Evolutionary conservation across 1,140 invertebrate genomes (phyloP).

Genomic region (Belonocnema kinseyi): DNA sequence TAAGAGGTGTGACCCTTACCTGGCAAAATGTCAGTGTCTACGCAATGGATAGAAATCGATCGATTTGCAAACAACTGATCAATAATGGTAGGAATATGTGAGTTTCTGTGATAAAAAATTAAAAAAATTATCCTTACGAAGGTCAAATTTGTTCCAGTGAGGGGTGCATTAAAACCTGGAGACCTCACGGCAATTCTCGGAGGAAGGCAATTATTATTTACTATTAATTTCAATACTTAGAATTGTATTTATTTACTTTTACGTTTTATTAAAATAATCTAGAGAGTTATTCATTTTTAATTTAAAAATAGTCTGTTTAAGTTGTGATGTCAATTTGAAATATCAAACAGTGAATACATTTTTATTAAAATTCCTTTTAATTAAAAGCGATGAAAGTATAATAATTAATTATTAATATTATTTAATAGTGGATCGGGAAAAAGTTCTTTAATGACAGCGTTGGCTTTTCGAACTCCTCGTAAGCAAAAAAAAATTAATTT

Average conservation of each 20-base stretch:
- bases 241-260: background rate
- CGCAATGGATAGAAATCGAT: conserved; percentile 56
- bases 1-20: conserved; percentile 56
- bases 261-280: background rate
- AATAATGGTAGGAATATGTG: conserved; percentile 61
- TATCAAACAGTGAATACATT: too few species aligned
- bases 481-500: conserved; percentile 55
- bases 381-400: too few species aligned
- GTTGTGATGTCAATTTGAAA: too few species aligned
- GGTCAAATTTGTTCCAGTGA: conserved; percentile 75
- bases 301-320: background rate
- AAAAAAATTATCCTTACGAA: background rate
- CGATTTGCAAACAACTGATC: conserved; percentile 64
- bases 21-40: conserved; percentile 69
- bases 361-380: too few species aligned
- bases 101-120: conserved; percentile 1
- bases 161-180: conserved; percentile 87
- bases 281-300: background rate
- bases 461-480: conserved; percentile 86
- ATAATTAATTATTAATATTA: conserved; percentile 30
- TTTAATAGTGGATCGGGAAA: conserved; percentile 91
- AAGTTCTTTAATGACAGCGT: conserved; percentile 93
- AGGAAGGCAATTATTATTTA: conserved; percentile 79
- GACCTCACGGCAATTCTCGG: conserved; percentile 93
- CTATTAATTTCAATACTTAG: conserved; percentile 20